Base-by-base conservation (phyloP, 53 echinoderm and acorn worm genomes). In the Echinometra lucunter region DNA sequence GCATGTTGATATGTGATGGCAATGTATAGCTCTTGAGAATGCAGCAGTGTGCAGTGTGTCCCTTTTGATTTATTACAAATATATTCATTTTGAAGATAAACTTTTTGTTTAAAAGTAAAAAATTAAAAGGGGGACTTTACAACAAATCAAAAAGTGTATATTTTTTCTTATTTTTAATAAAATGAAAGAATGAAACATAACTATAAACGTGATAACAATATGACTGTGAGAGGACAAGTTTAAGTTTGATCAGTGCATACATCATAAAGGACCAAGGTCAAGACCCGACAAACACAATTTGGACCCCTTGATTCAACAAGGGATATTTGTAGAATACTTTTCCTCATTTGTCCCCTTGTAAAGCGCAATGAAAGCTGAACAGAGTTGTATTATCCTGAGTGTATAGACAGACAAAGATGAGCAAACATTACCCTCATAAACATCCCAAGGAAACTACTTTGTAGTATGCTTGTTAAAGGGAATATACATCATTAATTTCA, bases 381-480 rank as follows among this genome's bases (percentile, higher is more conserved):
- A 37, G 63, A 57, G 66, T 90, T 90, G 56, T 53, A 88, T 58
- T 90, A 90, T 90, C 58, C 17, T 37, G 90, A 58, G 90, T 90
- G 90, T 90, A 90, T 90, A 58, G 90, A 90, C 90, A 90, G 90
- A 66, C 90, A 90, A 63, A 90, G 90, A 90, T 37, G 90, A 8
- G 58, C 40, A 60, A 90, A 90, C 66, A 60, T 40, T 63, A 37
- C 63, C 90, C 88, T 56, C 58, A 90, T 90, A 90, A 90, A 90
- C 90, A 90, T 90, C 58, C 90, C 63, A 90, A 40, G 90, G 90
- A 90, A 58, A 90, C 45, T 60, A 34, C 60, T 63, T 2, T 42
- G 42, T 78, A 78, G 78, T 19, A 40, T 78, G 78, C 42, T 78
- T 6, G 21, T 78, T 78, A 78, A 78, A 78, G 78, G 78, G 35